Conservation (phyloP, 2,113 vertebrate species). For the Columbina picui region DNA sequence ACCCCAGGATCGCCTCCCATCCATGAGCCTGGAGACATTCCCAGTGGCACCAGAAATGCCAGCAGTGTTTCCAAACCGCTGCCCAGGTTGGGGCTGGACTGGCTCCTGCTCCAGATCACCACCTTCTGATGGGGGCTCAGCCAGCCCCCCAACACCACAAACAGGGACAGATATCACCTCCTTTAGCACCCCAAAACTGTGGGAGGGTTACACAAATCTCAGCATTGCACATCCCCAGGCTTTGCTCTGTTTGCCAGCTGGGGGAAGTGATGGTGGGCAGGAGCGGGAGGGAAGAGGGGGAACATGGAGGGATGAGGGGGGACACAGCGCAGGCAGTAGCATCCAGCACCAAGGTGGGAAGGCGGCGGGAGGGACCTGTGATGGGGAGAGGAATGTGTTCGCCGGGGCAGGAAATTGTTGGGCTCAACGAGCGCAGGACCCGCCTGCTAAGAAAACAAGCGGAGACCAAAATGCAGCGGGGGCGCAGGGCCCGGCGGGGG, state of each 20-base stretch:
- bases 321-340: rapidly evolving
- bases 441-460: slow-evolving; percentile 72
- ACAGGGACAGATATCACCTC: background rate
- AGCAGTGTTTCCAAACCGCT: background rate
- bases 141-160: background rate
- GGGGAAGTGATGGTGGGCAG: background rate
- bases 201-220: rapidly evolving
- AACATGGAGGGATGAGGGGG: too few species aligned
- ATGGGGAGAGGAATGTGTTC: slow-evolving; percentile 13
- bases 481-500: background rate
- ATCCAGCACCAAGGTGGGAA: background rate
- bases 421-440: background rate
- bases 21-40: background rate
- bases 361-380: background rate
- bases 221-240: rapidly evolving
- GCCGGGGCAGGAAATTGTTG: slow-evolving; percentile 60
- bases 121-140: background rate
- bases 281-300: background rate
- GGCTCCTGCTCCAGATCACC: background rate
- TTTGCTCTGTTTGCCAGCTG: background rate
- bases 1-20: background rate
- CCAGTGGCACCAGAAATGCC: background rate
- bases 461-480: background rate
- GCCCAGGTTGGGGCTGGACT: background rate
- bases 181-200: background rate